Conservation (phyloP, 37 sponge, comb jelly and placozoan species). For the Mnemiopsis leidyi region DNA sequence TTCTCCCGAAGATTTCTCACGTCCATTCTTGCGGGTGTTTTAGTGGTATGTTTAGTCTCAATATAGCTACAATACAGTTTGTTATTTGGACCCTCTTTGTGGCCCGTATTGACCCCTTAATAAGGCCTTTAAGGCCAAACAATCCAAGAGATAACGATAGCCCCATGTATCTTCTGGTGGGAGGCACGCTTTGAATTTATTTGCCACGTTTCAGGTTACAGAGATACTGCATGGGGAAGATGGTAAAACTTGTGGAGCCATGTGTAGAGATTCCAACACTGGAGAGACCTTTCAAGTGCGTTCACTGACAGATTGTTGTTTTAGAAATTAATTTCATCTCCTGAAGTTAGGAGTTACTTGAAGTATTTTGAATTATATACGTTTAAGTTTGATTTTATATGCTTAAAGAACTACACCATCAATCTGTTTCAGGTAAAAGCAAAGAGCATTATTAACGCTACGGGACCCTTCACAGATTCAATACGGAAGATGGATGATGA, state of each 20-base stretch:
- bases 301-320: too few relatives aligned
- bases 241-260: neutral
- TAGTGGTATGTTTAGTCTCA: too few relatives aligned
- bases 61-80: too few relatives aligned
- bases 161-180: too few relatives aligned
- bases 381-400: neutral
- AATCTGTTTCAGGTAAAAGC: conserved; percentile 72
- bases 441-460: conserved; percentile 95
- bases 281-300: conserved; percentile 25
- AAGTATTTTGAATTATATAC: neutral
- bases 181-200: too few relatives aligned
- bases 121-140: too few relatives aligned
- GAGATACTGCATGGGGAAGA: neutral
- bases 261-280: neutral
- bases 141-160: too few relatives aligned
- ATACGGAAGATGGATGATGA: conserved; percentile 89
- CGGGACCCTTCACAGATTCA: conserved; percentile 91
- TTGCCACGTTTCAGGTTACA: neutral
- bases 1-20: too few relatives aligned
- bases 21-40: too few relatives aligned
- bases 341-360: neutral
- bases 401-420: neutral
- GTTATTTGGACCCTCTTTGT: too few relatives aligned
- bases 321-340: neutral
- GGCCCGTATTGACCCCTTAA: too few relatives aligned